phyloP scores from a whole-genome alignment of 2,888 invertebrate genomes.

The Plemyria rubiginata region DNA sequence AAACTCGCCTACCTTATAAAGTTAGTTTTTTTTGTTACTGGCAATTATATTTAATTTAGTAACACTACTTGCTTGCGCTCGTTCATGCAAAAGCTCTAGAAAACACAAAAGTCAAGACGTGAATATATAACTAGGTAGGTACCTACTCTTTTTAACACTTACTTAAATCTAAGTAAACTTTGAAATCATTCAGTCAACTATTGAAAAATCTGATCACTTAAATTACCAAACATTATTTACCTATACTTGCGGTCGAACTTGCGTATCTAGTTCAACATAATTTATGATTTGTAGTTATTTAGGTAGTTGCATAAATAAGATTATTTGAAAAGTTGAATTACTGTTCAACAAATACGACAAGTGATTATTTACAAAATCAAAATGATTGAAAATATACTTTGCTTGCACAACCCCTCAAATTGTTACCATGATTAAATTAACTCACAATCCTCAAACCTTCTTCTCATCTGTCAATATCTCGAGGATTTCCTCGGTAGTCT shows the following conservation, averaged over 20 bases:
- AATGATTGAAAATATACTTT: slow-evolving; percentile 11
- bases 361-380: neutral
- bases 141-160: neutral
- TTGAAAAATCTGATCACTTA: neutral
- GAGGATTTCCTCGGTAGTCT: slow-evolving; percentile 91
- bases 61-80: neutral
- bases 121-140: neutral
- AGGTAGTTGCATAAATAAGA: no score
- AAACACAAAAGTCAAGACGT: neutral
- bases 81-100: neutral
- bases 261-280: neutral
- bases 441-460: slow-evolving; percentile 45
- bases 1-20: no score
- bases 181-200: neutral
- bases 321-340: no score
- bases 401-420: slow-evolving; percentile 19
- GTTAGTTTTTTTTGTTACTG: no score
- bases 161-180: neutral
- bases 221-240: neutral
- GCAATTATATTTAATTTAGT: neutral
- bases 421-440: slow-evolving; percentile 11
- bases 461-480: slow-evolving; percentile 87
- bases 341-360: neutral
- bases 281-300: neutral
- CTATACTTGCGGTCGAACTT: slow-evolving; percentile 1